Percentiles rank a stretch among this genome's conserved stretches.
These are phyloP conservation scores for Danio choprae DNA, from an alignment of 2,797 vertebrate genomes.

Conservation along the genomic window DNA sequence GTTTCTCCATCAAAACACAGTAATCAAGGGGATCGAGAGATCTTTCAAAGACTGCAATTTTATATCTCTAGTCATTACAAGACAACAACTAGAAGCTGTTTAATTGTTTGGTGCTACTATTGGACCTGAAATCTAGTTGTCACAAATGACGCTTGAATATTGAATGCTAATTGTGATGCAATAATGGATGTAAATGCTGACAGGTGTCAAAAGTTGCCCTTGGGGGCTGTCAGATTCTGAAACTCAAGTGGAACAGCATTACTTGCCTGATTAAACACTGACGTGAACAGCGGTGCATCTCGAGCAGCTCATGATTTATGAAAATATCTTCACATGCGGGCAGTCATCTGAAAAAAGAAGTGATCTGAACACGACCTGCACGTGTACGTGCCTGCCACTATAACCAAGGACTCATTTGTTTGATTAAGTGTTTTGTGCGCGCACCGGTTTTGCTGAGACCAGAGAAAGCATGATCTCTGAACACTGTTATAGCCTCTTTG, in stretches of 20 bases:
- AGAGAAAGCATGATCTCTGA: background rate
- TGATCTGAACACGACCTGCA: background rate
- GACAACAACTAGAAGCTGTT: background rate
- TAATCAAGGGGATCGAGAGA: background rate
- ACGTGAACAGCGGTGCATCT: background rate
- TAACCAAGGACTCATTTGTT: constrained; percentile 26
- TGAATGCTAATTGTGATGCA: constrained; percentile 27
- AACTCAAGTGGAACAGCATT: constrained; percentile 28
- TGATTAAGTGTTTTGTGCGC: constrained; percentile 14
- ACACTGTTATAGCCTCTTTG: background rate
- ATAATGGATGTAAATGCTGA: constrained; percentile 36
- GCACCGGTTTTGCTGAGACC: constrained; percentile 11
- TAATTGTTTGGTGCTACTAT: constrained; percentile 25
- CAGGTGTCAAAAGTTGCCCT: constrained; percentile 38
- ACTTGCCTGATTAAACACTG: constrained; percentile 42
- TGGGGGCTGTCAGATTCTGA: constrained; percentile 38
- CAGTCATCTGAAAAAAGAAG: constrained; percentile 12
- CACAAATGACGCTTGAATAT: constrained; percentile 5
- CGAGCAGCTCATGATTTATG: constrained; percentile 31
- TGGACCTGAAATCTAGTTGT: constrained; percentile 6
- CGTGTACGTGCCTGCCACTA: constrained; percentile 15
- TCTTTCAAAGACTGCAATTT: constrained; percentile 7
- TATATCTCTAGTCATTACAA: constrained; percentile 10
- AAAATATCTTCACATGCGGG: constrained; percentile 2
- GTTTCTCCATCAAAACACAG: background rate